Evolutionary conservation across 2,113 vertebrate species (phyloP), one percentile per base, ranked within the genome.

Genomic region (Lasiurus borealis): DNA sequence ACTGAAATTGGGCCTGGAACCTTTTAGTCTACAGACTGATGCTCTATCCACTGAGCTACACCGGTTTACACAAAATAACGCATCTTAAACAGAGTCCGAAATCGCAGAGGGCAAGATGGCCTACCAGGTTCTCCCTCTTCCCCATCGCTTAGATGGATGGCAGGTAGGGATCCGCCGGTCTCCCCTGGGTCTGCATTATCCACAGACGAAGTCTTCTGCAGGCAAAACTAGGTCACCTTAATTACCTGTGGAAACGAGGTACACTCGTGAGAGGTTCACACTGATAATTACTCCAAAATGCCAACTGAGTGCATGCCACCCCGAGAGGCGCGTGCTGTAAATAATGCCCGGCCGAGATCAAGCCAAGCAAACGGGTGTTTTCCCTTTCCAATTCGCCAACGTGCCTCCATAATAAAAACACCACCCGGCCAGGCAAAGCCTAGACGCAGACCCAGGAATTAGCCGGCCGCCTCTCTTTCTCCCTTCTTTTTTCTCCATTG

Each of bases 191-290:
- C 90, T 92, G 82, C 86, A 96, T 96, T 96, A 95, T 95, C 95
- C 97, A 97, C 87, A 96, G 88, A 92, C 75, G 95, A 97, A 96
- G 94, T 59, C 88, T 95, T 95, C 88, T 84, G 94, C 94, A 96
- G 97, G 92, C 95, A 96, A 95, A 97, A 96, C 93, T 97, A 97
- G 97, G 97, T 93, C 97, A 97, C 94, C 95, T 96, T 97, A 97
- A 97, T 97, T 97, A 97, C 95, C 95, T 97, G 92, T 95, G 94
- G 94, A 97, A 97, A 97, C 92, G 90, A 97, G 77, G 78, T 88
- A 31, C 77, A 81, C 95, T 83, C 92, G 85, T 95, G 82, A 96
- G 95, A 96, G 90, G 85, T 97, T 95, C 82, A 85, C 84, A 86
- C 78, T 84, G 78, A 96, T 97, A 95, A 97, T 97, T 97, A 97